A percentile compares a stretch with the other conserved stretches of the same genome.
These are phyloP conservation scores for Solenopsis invicta DNA, from an alignment of 1,140 invertebrate genomes.

Conservation along the genomic window DNA sequence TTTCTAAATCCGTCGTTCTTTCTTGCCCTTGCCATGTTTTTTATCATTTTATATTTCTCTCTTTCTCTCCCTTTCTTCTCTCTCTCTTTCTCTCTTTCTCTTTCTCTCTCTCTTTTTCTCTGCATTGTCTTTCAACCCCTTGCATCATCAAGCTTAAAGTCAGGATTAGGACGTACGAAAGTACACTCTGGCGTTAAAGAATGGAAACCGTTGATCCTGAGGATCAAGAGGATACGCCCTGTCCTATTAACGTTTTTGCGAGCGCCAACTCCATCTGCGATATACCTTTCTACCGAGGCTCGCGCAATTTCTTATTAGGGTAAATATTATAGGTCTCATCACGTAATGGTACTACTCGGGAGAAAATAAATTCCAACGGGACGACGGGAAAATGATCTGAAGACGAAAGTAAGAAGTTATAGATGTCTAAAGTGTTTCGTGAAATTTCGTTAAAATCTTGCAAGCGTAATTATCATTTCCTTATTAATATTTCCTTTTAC, in stretches of 20 bases:
- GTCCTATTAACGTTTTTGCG: constrained; percentile 58
- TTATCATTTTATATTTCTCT: constrained; percentile 36
- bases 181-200: constrained; percentile 62
- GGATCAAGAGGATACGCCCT: constrained; percentile 50
- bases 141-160: constrained; percentile 64
- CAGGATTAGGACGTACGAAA: constrained; percentile 55
- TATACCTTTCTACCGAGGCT: constrained; percentile 38
- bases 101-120: not conserved
- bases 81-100: not conserved
- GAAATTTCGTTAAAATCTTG: constrained; percentile 30
- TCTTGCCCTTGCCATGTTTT: not conserved
- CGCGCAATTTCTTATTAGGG: constrained; percentile 47
- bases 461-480: not conserved
- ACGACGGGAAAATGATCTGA: constrained; percentile 21
- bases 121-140: constrained; percentile 39
- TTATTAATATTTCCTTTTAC: constrained; percentile 35
- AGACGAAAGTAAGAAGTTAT: not conserved
- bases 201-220: constrained; percentile 62
- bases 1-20: constrained; percentile 33
- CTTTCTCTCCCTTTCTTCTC: not conserved
- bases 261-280: constrained; percentile 34
- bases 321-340: constrained; percentile 54
- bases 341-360: constrained; percentile 51
- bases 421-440: constrained; percentile 2
- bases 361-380: constrained; percentile 71